Conservation (phyloP, 2,888 invertebrate species). For the Trichopria drosophilae region DNA sequence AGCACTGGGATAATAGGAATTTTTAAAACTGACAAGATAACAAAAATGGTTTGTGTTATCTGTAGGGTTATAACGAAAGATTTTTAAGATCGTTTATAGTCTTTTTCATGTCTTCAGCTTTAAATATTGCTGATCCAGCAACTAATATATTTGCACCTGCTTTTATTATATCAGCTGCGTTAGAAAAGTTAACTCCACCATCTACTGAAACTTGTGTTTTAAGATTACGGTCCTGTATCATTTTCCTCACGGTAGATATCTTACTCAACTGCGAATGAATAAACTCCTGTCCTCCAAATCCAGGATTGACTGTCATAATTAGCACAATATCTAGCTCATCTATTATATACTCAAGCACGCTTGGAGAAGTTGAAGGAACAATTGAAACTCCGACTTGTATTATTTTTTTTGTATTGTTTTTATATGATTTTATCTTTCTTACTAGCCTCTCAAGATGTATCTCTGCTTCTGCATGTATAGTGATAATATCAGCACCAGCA, state of each 20-base stretch:
- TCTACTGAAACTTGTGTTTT: conserved; percentile 20
- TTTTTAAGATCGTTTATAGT: conserved; percentile 17
- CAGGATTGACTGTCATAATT: conserved; percentile 20
- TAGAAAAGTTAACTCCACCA: conserved; percentile 20
- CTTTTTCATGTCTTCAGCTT: conserved; percentile 16
- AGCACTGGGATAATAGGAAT: neutral
- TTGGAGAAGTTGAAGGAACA: conserved; percentile 25
- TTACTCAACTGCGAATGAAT: conserved; percentile 18
- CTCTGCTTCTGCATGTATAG: conserved; percentile 25
- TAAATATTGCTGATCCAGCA: conserved; percentile 18
- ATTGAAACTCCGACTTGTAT: conserved; percentile 23
- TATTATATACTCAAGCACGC: conserved; percentile 18
- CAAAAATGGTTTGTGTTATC: conserved; percentile 3
- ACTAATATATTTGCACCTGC: conserved; percentile 18
- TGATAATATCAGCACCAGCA: conserved; percentile 26
- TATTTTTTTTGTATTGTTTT: conserved; percentile 19
- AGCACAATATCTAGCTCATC: conserved; percentile 19
- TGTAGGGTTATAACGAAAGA: conserved; percentile 10
- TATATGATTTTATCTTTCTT: conserved; percentile 25
- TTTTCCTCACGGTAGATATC: conserved; percentile 18
- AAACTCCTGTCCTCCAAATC: conserved; percentile 19
- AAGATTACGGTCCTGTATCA: conserved; percentile 20
- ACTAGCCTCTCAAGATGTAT: conserved; percentile 23
- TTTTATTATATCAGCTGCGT: conserved; percentile 21
- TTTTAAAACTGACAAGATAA: conserved; percentile 3